These are phyloP conservation scores for Botia almorhae DNA, from an alignment of 2,797 vertebrate species.

Conservation along the genomic window DNA sequence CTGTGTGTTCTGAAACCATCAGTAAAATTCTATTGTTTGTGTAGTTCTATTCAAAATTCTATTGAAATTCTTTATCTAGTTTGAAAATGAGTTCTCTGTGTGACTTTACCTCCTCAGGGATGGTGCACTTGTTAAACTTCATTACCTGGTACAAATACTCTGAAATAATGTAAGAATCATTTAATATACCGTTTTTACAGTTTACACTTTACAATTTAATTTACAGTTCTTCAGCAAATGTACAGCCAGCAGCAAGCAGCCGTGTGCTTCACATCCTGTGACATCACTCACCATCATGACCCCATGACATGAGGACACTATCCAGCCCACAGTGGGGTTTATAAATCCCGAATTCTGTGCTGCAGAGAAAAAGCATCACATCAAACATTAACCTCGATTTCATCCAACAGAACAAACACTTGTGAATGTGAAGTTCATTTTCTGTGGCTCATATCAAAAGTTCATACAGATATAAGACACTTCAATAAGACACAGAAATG, in stretches of 20 bases:
- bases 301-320: conserved; percentile 90
- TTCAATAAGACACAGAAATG: background rate
- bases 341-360: conserved; percentile 86
- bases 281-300: conserved; percentile 84
- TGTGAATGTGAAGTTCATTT: background rate
- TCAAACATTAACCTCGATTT: too few relatives aligned
- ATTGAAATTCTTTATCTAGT: background rate
- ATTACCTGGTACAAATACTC: conserved; percentile 92
- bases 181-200: too few relatives aligned
- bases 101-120: conserved; percentile 85
- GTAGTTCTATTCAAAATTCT: background rate
- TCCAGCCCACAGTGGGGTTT: conserved; percentile 84
- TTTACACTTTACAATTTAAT: background rate
- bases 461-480: too few relatives aligned
- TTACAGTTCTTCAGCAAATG: conserved; percentile 57
- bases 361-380: conserved; percentile 55
- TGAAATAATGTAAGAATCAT: conserved; percentile 60
- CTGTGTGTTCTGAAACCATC: conserved; percentile 50
- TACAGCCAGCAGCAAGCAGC: conserved; percentile 93
- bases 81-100: background rate
- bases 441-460: too few relatives aligned
- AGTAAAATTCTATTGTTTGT: background rate
- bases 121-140: conserved; percentile 86
- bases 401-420: too few relatives aligned
- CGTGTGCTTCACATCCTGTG: too few relatives aligned